Base-by-base conservation (phyloP, 2,113 vertebrate species). In the Vireo altiloquus region DNA sequence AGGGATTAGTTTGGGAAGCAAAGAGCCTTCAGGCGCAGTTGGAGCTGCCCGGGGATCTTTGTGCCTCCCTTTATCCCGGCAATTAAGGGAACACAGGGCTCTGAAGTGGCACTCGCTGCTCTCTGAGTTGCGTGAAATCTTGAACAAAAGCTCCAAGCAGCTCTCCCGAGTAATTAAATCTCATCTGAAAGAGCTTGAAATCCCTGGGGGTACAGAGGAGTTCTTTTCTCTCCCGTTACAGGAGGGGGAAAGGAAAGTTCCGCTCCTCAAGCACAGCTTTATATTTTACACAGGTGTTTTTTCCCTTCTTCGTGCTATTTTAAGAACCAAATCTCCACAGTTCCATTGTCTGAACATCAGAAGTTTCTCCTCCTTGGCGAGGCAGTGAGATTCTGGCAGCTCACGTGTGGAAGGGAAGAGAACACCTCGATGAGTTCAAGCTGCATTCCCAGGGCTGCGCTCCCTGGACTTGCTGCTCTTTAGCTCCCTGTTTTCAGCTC, bases 131-230 rank as follows among this genome's bases (percentile, higher is more conserved):
- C 6, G 0, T 68, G 87, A 94, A 89, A 92, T 52, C 68, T 54
- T 35, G 40, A 94, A 86, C 83, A 96, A 95, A 97, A 76, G 52
- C 82, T 94, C 82, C 76, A 12, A 81, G 66, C 57, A 79, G 82
- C 50, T 84, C 77, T 90, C 47, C 64, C 19, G 60, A 75, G 79
- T 59, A 66, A 92, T 92, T 88, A 82, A 84, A 82, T 60, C 74
- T 76, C 85, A 27, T 89, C 80, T 82, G 79, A 93, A 93, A 68
- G 74, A 61, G 72, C 57, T n/a, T 24, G 8, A 70, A 76, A 27
- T 57, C 87, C 85, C 89, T 25, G 27, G 11, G 77, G 33, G 59
- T 77, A 69, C 79, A 76, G 49, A 64, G 65, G 39, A 82, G 57
- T 53, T 84, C 72, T 89, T 89, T 35, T n/a, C 56, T 60, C 56